Percentiles rank a stretch among this genome's conserved stretches.
These are phyloP conservation scores for Canis aureus DNA, from an alignment of 2,113 vertebrate species.

Conservation along the genomic window DNA sequence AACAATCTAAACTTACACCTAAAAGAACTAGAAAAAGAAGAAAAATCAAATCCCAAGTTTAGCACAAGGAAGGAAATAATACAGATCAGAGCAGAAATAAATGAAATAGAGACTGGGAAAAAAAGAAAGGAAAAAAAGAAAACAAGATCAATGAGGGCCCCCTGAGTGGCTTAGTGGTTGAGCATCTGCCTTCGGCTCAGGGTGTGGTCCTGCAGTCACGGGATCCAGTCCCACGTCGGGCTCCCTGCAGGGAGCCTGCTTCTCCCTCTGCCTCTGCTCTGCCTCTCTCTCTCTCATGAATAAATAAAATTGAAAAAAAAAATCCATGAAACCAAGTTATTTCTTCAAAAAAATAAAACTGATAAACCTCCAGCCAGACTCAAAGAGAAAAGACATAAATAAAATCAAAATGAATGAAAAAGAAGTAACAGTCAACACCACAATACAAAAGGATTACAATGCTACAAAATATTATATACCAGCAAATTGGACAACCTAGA, in stretches of 20 bases:
- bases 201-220: too few species aligned
- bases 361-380: not conserved
- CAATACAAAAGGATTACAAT: not conserved
- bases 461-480: not conserved
- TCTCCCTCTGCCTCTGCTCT: too few species aligned
- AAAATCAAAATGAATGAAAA: not conserved
- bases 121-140: not conserved
- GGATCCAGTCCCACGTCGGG: too few species aligned
- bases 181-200: too few species aligned
- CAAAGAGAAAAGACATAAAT: not conserved
- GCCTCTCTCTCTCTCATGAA: too few species aligned
- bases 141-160: not conserved
- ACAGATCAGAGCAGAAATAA: not conserved
- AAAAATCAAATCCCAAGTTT: not conserved
- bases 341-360: not conserved
- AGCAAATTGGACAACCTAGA: not conserved
- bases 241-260: too few species aligned
- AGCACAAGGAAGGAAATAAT: not conserved
- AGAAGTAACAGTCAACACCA: not conserved
- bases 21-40: not conserved
- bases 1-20: not conserved
- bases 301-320: not conserved
- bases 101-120: not conserved
- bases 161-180: too few species aligned
- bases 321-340: not conserved